Base-by-base conservation (phyloP, 2,888 invertebrate species). In the Thysanoteuthis rhombus region DNA sequence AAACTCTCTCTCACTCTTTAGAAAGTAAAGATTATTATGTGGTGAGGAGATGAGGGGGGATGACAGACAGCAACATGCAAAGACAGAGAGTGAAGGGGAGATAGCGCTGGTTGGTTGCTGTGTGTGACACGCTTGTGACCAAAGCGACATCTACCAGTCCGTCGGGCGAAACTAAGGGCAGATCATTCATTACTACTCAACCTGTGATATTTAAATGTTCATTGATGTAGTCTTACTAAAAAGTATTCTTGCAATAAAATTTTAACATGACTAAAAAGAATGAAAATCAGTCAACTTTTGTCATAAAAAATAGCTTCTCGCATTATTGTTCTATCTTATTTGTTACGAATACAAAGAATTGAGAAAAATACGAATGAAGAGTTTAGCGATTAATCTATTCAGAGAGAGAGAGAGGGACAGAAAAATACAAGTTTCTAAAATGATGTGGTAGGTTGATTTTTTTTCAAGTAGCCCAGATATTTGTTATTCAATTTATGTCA, bases 101-200 rank as follows among this genome's bases (percentile, higher is more conserved):
- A 75, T n/a, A 75, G 75, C 75, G n/a, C 75, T 75, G 75, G 75
- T 75, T 75, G 75, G 75, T 75, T 75, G 75, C 75, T 75, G 75
- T 75, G 75, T 75, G 75, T 75, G 75, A 75, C 75, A 75, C n/a
- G 75, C 75, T 75, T 75, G 75, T 75, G 75, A 75, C 75, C 75
- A 75, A 75, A 75, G 75, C 75, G 75, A 75, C 75, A 75, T 75
- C 75, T 75, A 75, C 16, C 36, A 75, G 75, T 75, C n/a, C n/a
- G n/a, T 19, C 75, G 75, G 75, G 36, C 75, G 75, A 75, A 75
- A 75, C 75, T 75, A 75, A 75, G 75, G 75, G 75, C 75, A 75
- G 75, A 75, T 75, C 75, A 75, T 75, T 75, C 75, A 75, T 75
- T 75, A 36, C n/a, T 75, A 75, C 75, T 75, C 52, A 75, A 75